These are phyloP conservation scores for Orycteropus afer DNA, from an alignment of 2,113 vertebrate species.

Conservation along the genomic window DNA sequence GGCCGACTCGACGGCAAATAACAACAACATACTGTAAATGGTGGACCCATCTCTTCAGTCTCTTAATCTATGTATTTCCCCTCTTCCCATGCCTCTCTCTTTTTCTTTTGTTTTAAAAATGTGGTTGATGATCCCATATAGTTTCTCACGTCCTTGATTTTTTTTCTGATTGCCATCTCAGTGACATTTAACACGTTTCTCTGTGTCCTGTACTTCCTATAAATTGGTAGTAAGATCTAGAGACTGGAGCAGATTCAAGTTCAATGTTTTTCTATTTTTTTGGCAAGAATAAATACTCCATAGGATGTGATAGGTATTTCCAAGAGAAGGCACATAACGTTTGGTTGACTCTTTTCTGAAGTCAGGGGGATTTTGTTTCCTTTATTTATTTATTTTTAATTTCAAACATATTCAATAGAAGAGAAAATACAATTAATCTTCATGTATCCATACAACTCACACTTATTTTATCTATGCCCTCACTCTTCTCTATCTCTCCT, in stretches of 20 bases:
- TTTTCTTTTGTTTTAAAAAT: constrained; percentile 4
- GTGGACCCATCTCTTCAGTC: neutral
- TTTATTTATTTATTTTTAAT: neutral
- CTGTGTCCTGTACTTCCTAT: neutral
- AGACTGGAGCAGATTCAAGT: neutral
- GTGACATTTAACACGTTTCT: neutral
- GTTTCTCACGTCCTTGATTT: neutral
- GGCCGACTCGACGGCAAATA: too few species aligned
- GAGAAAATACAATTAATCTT: neutral
- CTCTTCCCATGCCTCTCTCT: neutral
- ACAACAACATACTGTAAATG: neutral
- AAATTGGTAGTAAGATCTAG: neutral
- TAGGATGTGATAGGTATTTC: neutral
- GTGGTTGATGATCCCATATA: neutral
- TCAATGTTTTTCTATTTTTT: neutral
- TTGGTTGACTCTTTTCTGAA: neutral
- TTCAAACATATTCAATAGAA: neutral
- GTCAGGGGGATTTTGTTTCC: neutral
- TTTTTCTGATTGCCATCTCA: neutral
- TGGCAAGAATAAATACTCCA: neutral
- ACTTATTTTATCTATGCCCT: neutral
- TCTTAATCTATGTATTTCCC: neutral
- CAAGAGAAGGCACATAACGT: neutral
- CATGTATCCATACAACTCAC: neutral
- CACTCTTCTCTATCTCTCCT: neutral